phyloP scores from a whole-genome alignment of 2,888 invertebrate species.

The Eupeodes luniger region DNA sequence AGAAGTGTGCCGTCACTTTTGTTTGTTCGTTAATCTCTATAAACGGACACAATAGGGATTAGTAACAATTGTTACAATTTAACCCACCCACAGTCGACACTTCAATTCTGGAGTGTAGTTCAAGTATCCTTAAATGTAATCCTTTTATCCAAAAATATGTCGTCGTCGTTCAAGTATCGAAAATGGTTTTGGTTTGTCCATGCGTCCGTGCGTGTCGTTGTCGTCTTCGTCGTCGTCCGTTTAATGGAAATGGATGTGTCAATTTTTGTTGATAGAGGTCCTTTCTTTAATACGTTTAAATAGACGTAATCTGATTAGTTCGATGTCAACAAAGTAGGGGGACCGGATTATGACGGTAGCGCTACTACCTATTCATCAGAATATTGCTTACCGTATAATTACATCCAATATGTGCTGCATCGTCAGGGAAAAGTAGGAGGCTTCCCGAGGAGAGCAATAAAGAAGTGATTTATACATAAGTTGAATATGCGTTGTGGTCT shows the following conservation, averaged over 20 bases:
- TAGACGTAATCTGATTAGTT: conserved; percentile 22
- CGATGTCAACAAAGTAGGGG: conserved; percentile 22
- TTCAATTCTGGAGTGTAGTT: neutral
- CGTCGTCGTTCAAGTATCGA: neutral
- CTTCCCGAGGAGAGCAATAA: neutral
- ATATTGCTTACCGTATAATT: neutral
- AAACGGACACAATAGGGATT: conserved; percentile 12
- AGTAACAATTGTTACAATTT: conserved; percentile 17
- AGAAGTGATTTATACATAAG: conserved; percentile 12
- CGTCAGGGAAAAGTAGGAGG: neutral
- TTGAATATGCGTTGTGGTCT: neutral
- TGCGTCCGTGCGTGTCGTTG: neutral
- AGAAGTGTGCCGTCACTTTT: conserved; percentile 1
- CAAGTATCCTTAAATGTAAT: conserved; percentile 13
- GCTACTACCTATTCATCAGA: neutral
- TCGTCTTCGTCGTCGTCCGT: too few species aligned
- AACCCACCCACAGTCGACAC: conserved; percentile 8
- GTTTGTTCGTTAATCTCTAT: conserved; percentile 11
- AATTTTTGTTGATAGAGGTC: conserved; percentile 19
- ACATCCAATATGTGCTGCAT: neutral
- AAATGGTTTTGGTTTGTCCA: conserved; percentile 2
- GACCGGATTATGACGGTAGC: conserved; percentile 11
- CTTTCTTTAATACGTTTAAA: neutral
- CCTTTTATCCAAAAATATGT: conserved; percentile 15
- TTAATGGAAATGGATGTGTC: conserved; percentile 11